Conservation (phyloP, 2,797 vertebrate species). For the Arrhamphus sclerolepis region DNA sequence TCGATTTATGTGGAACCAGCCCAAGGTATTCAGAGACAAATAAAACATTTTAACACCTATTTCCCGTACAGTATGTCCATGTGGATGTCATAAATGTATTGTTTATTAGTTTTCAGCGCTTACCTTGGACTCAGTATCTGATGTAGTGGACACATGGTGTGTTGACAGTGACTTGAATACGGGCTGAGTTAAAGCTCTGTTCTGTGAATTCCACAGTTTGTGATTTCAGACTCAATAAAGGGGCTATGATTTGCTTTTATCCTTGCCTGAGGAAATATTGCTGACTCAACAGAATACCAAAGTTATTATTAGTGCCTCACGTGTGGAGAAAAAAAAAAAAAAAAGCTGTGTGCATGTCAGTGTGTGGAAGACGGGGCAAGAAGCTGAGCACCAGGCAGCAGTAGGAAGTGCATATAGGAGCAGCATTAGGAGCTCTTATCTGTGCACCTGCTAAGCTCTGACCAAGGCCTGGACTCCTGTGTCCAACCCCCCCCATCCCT, state of each 20-base stretch:
- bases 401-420: constrained; percentile 45
- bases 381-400: constrained; percentile 35
- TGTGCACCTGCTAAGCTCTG: constrained; percentile 67
- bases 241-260: constrained; percentile 72
- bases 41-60: constrained; percentile 1
- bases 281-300: constrained; percentile 71
- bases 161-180: constrained; percentile 47
- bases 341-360: constrained; percentile 24
- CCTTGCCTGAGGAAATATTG: constrained; percentile 70
- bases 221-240: constrained; percentile 77
- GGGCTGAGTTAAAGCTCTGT: constrained; percentile 56
- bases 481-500: constrained; percentile 21
- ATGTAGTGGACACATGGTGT: constrained; percentile 56
- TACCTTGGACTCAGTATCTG: constrained; percentile 51
- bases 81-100: constrained; percentile 35
- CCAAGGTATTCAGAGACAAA: background rate
- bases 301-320: constrained; percentile 71
- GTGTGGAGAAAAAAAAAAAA: constrained; percentile 48
- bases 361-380: constrained; percentile 26
- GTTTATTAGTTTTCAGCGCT: constrained; percentile 58
- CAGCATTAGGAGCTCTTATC: constrained; percentile 68
- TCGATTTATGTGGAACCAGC: background rate
- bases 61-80: background rate
- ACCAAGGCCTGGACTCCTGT: constrained; percentile 59
- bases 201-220: constrained; percentile 74